Base-by-base conservation (phyloP, 2,888 invertebrate species). In the Nymphalis c-album region DNA sequence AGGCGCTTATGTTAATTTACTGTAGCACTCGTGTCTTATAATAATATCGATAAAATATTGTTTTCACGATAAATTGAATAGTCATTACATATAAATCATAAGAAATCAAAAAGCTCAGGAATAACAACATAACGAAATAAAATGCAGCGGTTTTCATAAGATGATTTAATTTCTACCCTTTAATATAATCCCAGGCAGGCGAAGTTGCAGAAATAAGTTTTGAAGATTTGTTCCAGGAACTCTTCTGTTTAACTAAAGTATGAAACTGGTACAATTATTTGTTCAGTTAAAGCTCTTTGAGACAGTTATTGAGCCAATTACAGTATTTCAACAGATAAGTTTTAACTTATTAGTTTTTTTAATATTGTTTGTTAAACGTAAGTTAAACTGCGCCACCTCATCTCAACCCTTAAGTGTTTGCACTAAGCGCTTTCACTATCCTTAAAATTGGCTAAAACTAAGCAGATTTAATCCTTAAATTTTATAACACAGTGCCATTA, bases 191-290 rank as follows among this genome's bases (percentile, higher is more conserved):
- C 16, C 48, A 60, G 62, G 53, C 51, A 67, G 16, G 45, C 64
- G 58, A 67, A 70, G 51, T 70, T 67, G 53, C 31, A 45, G 59
- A 63, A 70, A 68, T 63, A 65, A 64, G 60, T 68, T 64, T 26
- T 50, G 55, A 67, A 68, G 60, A 68, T 68, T 68, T 70, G 60
- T 63, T 46, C 68, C 64, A 35, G 40, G 58, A 47, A 68, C 50
- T 60, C 50, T 68, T 60, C 58, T 63, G 65, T 51, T 64, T 68
- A 69, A 64, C 31, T 67, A 55, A 69, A 71, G 55, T 69, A 69
- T 69, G 53, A 64, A 63, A 70, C 40, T 61, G 66, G 60, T 64
- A 55, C 59, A 66, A 67, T 69, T 67, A 69, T 71, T 71, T 60
- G 64, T 69, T 64, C 62, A 55, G 51, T 62, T 64, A 63, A 64